phyloP scores from a whole-genome alignment of 2,797 vertebrate genomes.

The Nasua narica region DNA sequence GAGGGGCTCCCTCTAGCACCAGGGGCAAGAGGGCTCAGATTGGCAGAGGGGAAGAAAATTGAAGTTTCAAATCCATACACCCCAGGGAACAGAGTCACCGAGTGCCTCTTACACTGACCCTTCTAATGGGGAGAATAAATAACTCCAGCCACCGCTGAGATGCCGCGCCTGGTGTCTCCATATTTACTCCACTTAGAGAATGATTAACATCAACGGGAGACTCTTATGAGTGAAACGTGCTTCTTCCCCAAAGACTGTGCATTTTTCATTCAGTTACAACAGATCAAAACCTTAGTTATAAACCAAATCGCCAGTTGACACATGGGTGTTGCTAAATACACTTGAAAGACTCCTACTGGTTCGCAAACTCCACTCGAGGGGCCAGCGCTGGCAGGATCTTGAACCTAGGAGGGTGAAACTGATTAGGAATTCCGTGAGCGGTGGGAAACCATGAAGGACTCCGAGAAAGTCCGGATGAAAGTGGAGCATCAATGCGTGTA shows the following conservation, averaged over 20 bases:
- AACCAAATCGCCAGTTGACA: conserved; percentile 3
- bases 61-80: conserved; percentile 31
- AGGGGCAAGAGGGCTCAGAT: neutral
- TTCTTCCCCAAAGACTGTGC: neutral
- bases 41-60: conserved; percentile 15
- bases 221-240: neutral
- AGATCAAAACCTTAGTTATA: neutral
- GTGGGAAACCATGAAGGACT: neutral
- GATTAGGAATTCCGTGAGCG: neutral
- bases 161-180: neutral
- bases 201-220: neutral
- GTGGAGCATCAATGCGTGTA: neutral
- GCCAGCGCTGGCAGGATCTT: too few species aligned
- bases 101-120: neutral
- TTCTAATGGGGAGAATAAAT: neutral
- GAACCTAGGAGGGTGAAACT: neutral
- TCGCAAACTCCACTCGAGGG: neutral
- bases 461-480: neutral
- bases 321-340: neutral
- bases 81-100: neutral
- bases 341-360: neutral
- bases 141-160: neutral
- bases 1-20: neutral
- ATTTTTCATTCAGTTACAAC: conserved; percentile 31
- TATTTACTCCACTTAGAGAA: conserved; percentile 8